Evolutionary conservation across 2,888 invertebrate genomes (phyloP).

Genomic region (Drosophila subquinaria): DNA sequence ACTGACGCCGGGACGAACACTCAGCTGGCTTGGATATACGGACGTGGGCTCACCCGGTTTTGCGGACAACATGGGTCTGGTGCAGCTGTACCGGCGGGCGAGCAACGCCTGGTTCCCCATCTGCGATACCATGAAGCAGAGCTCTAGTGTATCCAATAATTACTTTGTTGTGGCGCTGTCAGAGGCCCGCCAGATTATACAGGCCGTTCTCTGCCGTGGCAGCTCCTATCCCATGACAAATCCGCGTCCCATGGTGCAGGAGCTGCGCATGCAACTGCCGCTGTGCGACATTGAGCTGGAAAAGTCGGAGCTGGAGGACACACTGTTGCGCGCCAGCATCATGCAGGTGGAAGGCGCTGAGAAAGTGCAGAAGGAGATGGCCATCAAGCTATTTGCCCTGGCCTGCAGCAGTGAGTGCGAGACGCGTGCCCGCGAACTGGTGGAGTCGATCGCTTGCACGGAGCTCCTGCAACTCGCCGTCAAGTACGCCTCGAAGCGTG

Average conservation of each 20-base stretch:
- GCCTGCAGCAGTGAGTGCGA: conserved; percentile 94
- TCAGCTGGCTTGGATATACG: conserved; percentile 92
- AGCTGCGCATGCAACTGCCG: conserved; percentile 91
- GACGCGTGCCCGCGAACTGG: conserved; percentile 93
- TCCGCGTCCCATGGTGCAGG: conserved; percentile 93
- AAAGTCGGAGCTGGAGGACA: conserved; percentile 93
- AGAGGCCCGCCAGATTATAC: conserved; percentile 91
- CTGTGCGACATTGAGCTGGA: conserved; percentile 92
- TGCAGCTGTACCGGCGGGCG: conserved; percentile 90
- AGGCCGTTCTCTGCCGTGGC: conserved; percentile 95
- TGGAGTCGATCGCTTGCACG: conserved; percentile 92
- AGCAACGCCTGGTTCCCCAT: conserved; percentile 93
- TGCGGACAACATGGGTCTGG: conserved; percentile 91
- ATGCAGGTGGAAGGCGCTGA: conserved; percentile 88
- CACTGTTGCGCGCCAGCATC: conserved; percentile 88
- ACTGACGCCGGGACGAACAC: conserved; percentile 88
- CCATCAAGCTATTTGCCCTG: conserved; percentile 96
- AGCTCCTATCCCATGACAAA: conserved; percentile 93
- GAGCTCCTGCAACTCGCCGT: conserved; percentile 93
- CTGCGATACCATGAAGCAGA: conserved; percentile 90
- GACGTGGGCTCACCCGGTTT: conserved; percentile 93
- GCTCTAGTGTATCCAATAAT: conserved; percentile 90
- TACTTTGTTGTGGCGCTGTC: conserved; percentile 92
- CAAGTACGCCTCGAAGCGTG: conserved; percentile 94
- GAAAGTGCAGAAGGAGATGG: conserved; percentile 90